Evolutionary conservation across 2,113 vertebrate species (phyloP), one percentile per base, ranked within the genome.

Genomic region (Hyla sarda): DNA sequence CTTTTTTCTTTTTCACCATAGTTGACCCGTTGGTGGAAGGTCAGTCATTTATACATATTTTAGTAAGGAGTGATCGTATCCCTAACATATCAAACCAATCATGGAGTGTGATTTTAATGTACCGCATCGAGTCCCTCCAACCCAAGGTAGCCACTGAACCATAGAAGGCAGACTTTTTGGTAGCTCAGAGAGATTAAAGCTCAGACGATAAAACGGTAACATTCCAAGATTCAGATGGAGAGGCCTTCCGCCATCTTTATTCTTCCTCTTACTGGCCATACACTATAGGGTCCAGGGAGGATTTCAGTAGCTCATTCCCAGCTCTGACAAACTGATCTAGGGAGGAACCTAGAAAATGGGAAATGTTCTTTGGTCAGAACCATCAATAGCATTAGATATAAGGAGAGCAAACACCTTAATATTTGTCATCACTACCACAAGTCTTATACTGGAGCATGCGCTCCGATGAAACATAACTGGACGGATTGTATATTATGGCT

Each of bases 261-360:
- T 30, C 62, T 65, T 82, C 80, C 45, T 48, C 48, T 73, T 25
- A 73, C 50, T 34, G 58, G 11, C 52, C 76, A 13, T 50, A 87
- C 28, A 62, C 62, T 56, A 23, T 62, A 5, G 54, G 52, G 12
- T 60, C 54, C 69, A 87, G 48, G 1, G 19, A 41, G 34, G 79
- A 84, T 48, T 88, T 88, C 84, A 86, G 84, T 37, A 87, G 48
- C 30, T 62, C 67, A 28, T 88, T 84, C 54, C 85, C 83, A 0
- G 84, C 62, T 12, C 12, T 86, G 76, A 81, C 48, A 25, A 48
- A 45, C 13, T 41, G 1, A 37, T 21, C 21, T 48, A 80, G 56
- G 11, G 75, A 78, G 11, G 74, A 48, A 23, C 84, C 84, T 85
- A 37, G 3, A 9, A 13, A 41, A 81, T 11, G 47, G 12, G 5